Evolutionary conservation across 2,888 invertebrate genomes (phyloP).

Genomic region (Penaeus monodon): DNA sequence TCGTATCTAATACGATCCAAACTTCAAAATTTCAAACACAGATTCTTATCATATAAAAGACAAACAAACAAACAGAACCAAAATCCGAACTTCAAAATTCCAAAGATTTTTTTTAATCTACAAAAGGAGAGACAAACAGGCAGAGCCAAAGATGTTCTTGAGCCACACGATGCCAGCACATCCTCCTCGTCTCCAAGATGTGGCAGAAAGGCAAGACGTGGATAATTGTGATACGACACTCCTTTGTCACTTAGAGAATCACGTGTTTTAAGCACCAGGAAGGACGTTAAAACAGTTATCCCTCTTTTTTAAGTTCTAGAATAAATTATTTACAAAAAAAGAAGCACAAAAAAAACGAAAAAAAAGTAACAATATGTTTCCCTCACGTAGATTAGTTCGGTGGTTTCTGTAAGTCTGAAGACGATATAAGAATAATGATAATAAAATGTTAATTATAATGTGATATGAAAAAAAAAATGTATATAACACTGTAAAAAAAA

Average conservation of each 20-base stretch:
- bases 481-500: slow-evolving; percentile 16
- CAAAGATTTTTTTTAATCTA: too few species aligned
- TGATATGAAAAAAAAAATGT: slow-evolving; percentile 2
- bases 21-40: too few species aligned
- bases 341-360: not conserved
- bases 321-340: not conserved
- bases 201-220: not conserved
- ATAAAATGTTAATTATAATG: slow-evolving; percentile 11
- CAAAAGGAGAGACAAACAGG: too few species aligned
- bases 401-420: not conserved
- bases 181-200: too few species aligned
- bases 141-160: too few species aligned
- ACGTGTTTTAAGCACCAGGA: slow-evolving; percentile 20
- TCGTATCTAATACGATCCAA: too few species aligned
- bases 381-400: slow-evolving; percentile 11
- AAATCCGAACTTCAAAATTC: too few species aligned
- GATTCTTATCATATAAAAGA: too few species aligned
- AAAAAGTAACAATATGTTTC: slow-evolving; percentile 18
- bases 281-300: slow-evolving; percentile 4
- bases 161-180: too few species aligned
- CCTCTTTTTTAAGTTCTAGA: not conserved
- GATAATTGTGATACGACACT: slow-evolving; percentile 10
- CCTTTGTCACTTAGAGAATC: slow-evolving; percentile 10
- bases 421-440: slow-evolving; percentile 17
- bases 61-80: too few species aligned